phyloP scores from a whole-genome alignment of 2,113 vertebrate species.

The Amphilophus citrinellus region DNA sequence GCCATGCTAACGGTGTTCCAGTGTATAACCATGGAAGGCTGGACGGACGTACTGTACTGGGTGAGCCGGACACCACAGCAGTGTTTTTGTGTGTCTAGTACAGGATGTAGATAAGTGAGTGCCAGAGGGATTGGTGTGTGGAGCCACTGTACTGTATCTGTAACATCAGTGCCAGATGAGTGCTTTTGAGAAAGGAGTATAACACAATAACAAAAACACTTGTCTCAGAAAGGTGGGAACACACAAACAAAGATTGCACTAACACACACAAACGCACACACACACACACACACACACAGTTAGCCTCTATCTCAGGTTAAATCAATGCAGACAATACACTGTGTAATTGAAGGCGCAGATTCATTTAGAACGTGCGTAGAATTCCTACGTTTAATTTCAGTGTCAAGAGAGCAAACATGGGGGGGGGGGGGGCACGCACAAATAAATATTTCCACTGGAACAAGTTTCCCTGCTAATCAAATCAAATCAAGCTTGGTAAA shows the following conservation, averaged over 20 bases:
- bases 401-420: slow-evolving; percentile 22
- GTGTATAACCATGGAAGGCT: slow-evolving; percentile 99
- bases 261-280: neutral
- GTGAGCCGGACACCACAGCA: slow-evolving; percentile 84
- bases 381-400: slow-evolving; percentile 36
- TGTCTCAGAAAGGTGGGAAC: neutral
- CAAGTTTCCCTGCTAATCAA: neutral
- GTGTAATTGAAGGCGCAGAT: slow-evolving; percentile 49
- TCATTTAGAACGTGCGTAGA: slow-evolving; percentile 35
- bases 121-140: neutral
- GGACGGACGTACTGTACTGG: slow-evolving; percentile 98
- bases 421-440: neutral
- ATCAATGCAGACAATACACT: slow-evolving; percentile 52
- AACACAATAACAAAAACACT: slow-evolving; percentile 1
- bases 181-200: slow-evolving; percentile 25
- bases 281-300: neutral
- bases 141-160: neutral
- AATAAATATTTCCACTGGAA: neutral
- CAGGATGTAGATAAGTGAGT: neutral
- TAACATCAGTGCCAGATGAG: slow-evolving; percentile 38
- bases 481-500: neutral
- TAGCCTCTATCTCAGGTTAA: slow-evolving; percentile 43
- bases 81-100: neutral
- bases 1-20: slow-evolving; percentile 99
- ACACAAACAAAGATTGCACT: slow-evolving; percentile 16